Base-by-base conservation (phyloP, 2,113 vertebrate genomes). In the Fulmarus glacialis region DNA sequence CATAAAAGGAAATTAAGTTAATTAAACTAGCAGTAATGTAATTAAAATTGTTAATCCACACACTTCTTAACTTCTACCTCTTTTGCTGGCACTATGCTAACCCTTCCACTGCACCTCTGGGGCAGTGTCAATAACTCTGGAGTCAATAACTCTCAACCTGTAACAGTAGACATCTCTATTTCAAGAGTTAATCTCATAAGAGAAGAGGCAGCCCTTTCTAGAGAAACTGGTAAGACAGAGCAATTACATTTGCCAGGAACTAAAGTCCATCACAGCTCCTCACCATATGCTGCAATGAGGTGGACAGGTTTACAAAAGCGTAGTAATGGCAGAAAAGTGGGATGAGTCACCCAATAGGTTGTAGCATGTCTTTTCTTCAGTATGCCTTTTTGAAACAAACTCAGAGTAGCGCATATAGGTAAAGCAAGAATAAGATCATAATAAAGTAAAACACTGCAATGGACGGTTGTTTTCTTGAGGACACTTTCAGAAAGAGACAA, bases 401-500 rank as follows among this genome's bases (percentile, higher is more conserved):
- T 27, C 50, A 20, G 53, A 48, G 27, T 4, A 66, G 7, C n/a
- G 11, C 15, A 29, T 10, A 18, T 2, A 67, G 43, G 26, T 66
- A 59, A 74, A 89, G 14, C 18, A 74, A 85, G 43, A 82, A 38
- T 42, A 82, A 79, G 36, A 56, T 8, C 22, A n/a, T 79, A 47
- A 84, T 18, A 48, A 63, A 92, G 60, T 47, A 50, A 62, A 78
- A 32, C 0, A 2, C 38, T 63, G 9, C 30, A 66, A 26, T 43
- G 60, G n/a, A 26, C 48, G 19, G 22, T 58, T 86, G 26, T 83
- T 96, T 80, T 92, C 81, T 55, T 74, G 38, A 87, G 42, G 32
- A 89, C 32, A 93, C 68, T 81, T 96, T 89, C 81, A 91, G 70
- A 72, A 87, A 50, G 66, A 91, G 34, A 79, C 26, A 38, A 90